These are phyloP conservation scores for Okamejei kenojei DNA, from an alignment of 2,797 vertebrate species.

Conservation along the genomic window DNA sequence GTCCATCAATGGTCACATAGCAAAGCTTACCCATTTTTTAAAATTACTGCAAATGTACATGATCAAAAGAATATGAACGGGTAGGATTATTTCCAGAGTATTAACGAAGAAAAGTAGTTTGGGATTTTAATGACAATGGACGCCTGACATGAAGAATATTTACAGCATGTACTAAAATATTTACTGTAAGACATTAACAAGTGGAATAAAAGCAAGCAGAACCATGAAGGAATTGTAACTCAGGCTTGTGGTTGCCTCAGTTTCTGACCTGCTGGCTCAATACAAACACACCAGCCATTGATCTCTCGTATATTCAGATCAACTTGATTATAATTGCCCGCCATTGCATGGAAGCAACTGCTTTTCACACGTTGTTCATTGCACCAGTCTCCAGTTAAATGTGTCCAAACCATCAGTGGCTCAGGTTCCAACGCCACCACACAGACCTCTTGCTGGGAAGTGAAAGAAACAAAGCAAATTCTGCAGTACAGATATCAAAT, in stretches of 20 bases:
- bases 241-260: too few relatives aligned
- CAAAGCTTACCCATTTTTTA: neutral
- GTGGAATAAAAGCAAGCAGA: neutral
- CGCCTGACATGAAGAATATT: neutral
- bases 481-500: neutral
- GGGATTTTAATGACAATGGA: neutral
- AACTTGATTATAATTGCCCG: neutral
- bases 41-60: neutral
- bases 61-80: slow-evolving; percentile 13
- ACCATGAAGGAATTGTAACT: neutral
- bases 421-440: neutral
- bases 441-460: neutral
- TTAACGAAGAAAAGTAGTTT: slow-evolving; percentile 3
- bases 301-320: neutral
- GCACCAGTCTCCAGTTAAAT: neutral
- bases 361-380: neutral
- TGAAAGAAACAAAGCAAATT: neutral
- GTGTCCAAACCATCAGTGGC: neutral
- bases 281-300: neutral
- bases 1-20: neutral
- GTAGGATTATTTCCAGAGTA: neutral
- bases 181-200: neutral
- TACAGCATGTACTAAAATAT: neutral
- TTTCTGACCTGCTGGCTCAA: slow-evolving; percentile 4
- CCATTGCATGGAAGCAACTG: neutral